Evolutionary conservation across 1,140 invertebrate genomes (phyloP), one percentile per base, ranked within the genome.

Genomic region (Acromyrmex charruanus): DNA sequence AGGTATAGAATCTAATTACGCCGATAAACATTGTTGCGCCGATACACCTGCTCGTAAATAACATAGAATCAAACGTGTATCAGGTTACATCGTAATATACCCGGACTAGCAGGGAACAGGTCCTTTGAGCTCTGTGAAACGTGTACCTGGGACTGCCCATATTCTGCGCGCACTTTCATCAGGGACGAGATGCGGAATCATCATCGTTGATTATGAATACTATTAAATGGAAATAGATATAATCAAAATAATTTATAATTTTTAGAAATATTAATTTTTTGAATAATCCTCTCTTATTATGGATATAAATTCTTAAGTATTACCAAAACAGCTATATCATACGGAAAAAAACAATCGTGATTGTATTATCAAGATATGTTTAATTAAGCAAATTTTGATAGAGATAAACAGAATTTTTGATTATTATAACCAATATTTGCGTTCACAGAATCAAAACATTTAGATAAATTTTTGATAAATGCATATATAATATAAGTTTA

Each of bases 61-160:
- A 91, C 77, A 91, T 91, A 88, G 90, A 89, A 91, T 91, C 88
- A 91, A 91, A 91, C 75, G 72, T 80, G 90, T 91, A 88, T 91
- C 90, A 39, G 44, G 90, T 91, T 91, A 91, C 90, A 88, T 87
- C 69, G 89, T 90, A 90, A 90, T 90, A 90, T 79, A 85, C 85
- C 63, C 51, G 74, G 77, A 51, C 69, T 85, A 58, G 71, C 28
- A 31, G 28, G 25, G 61, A 89, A 89, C 88, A 87, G 88, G 88
- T 87, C 85, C 71, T 39, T 58, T 58, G 75, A 77, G 68, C 7
- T 53, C 85, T n/a, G 25, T 49, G 77, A 69, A 81, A 86, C 63
- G 77, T 44, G 55, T 68, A 80, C 55, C 77, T 66, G 59, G 39
- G 65, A 66, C 44, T 51, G 58, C 69, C 69, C 58, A 59, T 49